Conservation (phyloP, 2,888 invertebrate species). For the Elgonia sp. region DNA sequence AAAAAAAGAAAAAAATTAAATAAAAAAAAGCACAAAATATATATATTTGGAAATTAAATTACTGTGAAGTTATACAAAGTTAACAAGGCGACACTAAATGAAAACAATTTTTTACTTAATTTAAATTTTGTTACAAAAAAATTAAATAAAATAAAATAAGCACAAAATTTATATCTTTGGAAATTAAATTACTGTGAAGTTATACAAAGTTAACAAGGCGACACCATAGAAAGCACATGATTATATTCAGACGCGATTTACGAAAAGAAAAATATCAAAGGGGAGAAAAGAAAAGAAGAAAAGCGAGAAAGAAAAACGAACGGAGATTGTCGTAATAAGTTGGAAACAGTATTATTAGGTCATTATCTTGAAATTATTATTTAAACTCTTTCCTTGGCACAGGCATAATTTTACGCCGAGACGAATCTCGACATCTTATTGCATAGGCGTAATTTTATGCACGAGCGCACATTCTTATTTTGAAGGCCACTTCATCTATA, state of each 20-base stretch:
- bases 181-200: neutral
- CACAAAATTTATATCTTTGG: too few relatives aligned
- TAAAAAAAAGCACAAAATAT: too few relatives aligned
- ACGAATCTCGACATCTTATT: conserved; percentile 62
- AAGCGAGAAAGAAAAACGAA: conserved; percentile 29
- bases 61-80: neutral
- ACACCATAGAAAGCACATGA: conserved; percentile 1
- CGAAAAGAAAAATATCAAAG: conserved; percentile 30
- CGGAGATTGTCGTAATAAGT: conserved; percentile 56
- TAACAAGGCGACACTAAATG: neutral
- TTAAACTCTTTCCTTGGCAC: conserved; percentile 65
- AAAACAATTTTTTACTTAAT: too few relatives aligned
- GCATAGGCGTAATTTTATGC: conserved; percentile 70
- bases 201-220: neutral
- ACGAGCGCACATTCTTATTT: conserved; percentile 73
- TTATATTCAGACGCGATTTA: neutral
- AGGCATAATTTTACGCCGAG: conserved; percentile 70
- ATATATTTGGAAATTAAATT: neutral
- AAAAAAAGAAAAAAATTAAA: too few relatives aligned
- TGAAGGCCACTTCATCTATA: conserved; percentile 66
- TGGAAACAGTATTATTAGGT: conserved; percentile 62
- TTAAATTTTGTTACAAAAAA: too few relatives aligned
- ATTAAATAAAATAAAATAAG: too few relatives aligned
- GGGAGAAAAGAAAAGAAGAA: conserved; percentile 14
- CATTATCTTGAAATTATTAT: conserved; percentile 64